Evolutionary conservation across 2,888 invertebrate species (phyloP).

Genomic region (Spodoptera exigua): DNA sequence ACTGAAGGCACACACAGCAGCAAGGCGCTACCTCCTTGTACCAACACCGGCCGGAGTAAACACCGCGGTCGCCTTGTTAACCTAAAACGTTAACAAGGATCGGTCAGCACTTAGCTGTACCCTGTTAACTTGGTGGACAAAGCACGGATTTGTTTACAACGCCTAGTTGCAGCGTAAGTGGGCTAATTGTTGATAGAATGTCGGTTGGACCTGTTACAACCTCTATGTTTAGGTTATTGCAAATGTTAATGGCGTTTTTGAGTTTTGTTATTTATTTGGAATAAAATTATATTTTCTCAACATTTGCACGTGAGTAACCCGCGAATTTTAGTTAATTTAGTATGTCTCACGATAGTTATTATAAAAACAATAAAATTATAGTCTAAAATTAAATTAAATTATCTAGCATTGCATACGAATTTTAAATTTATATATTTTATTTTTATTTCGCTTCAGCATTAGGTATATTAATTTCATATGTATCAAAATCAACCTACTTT

Average conservation of each 20-base stretch:
- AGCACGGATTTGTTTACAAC: slow-evolving; percentile 82
- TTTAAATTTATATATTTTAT: too few species aligned
- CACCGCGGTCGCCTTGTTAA: slow-evolving; percentile 84
- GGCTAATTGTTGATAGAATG: slow-evolving; percentile 86
- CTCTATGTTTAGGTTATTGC: slow-evolving; percentile 36
- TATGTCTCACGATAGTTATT: too few species aligned
- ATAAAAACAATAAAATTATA: too few species aligned
- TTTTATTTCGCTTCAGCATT: too few species aligned
- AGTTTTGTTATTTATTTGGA: neutral
- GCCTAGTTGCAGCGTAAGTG: slow-evolving; percentile 85
- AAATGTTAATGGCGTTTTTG: slow-evolving; percentile 22
- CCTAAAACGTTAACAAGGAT: slow-evolving; percentile 87
- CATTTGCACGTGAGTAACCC: too few species aligned
- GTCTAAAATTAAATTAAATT: too few species aligned
- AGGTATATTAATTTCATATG: too few species aligned
- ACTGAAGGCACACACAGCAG: slow-evolving; percentile 50
- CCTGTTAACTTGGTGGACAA: slow-evolving; percentile 84
- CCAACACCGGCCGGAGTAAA: slow-evolving; percentile 71
- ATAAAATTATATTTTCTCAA: too few species aligned
- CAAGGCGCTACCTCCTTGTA: slow-evolving; percentile 77
- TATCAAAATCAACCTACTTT: too few species aligned
- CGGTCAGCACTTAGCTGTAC: slow-evolving; percentile 82
- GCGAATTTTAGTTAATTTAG: too few species aligned
- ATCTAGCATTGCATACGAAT: too few species aligned
- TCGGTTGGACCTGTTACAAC: slow-evolving; percentile 46